Base-by-base conservation (phyloP, 2,888 invertebrate genomes). In the Fissipunctia ypsillon region DNA sequence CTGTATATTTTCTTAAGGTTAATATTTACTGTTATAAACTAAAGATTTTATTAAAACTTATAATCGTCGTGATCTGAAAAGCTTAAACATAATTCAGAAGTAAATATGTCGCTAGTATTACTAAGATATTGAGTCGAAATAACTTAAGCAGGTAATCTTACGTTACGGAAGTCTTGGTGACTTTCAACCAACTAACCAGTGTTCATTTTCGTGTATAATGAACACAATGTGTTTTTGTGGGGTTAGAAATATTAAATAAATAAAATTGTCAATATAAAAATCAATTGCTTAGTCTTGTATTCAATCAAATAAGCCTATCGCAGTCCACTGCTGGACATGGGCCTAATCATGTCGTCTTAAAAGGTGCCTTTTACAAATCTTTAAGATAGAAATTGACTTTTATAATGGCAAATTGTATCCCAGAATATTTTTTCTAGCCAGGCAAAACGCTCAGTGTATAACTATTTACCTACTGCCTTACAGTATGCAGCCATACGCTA, bases 1-100 rank as follows among this genome's bases (percentile, higher is more conserved):
- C 43, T 83, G 72, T 81, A 83, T 83, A 82, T 85, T 75, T 79
- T 83, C 73, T 69, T 82, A 81, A 82, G 69, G 82, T 75, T 77
- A 84, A 83, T 77, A 73, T 73, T 81, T 63, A 76, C 78, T 87
- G 81, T 85, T 87, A 81, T 69, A 54, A 65, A 76, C 74, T 80
- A 76, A 78, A 85, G 78, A 83, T 83, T 84, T 77, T 85, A 82
- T 80, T 78, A 65, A 71, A 76, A 81, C 76, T 48, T 75, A 78
- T 52, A 73, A 85, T 63, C 56, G 45, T 66, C 69, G 78, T 79
- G 87, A 83, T 84, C 85, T 85, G 87, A 86, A 66, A 73, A 70
- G 57, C 81, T 69, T 84, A 82, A 82, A 66, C 74, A 74, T 83
- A 73, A 77, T 70, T 83, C 73, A 76, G 57, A 84, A 78, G 54